These are phyloP conservation scores for Bucorvus abyssinicus DNA, from an alignment of 2,797 vertebrate species.

Conservation along the genomic window DNA sequence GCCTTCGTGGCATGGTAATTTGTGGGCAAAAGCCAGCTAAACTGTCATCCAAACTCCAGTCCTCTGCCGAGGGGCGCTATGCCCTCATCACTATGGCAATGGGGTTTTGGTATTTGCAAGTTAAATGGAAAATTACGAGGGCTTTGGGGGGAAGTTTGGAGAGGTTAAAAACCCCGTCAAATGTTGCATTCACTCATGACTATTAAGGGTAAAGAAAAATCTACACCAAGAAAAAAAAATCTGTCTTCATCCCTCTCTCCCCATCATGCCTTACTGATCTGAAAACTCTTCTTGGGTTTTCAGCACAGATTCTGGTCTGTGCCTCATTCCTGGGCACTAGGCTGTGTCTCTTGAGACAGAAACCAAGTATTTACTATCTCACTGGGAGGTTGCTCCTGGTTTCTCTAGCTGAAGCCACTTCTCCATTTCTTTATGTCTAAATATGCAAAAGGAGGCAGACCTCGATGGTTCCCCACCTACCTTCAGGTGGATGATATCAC, in stretches of 20 bases:
- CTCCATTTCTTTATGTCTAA: background rate
- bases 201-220: background rate
- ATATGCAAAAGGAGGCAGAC: background rate
- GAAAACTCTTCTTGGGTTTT: background rate
- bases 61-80: background rate
- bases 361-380: background rate
- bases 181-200: background rate
- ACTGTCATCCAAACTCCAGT: background rate
- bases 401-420: background rate
- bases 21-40: background rate
- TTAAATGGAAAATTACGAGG: background rate
- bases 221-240: background rate
- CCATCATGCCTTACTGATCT: background rate
- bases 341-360: background rate
- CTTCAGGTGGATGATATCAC: background rate
- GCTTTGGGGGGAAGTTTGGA: background rate
- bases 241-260: background rate
- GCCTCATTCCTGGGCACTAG: background rate
- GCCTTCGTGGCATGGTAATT: background rate
- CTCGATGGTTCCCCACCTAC: background rate
- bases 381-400: background rate
- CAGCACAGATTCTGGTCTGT: background rate
- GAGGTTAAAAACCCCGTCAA: rapidly evolving
- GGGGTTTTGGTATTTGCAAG: background rate
- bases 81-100: background rate